These are phyloP conservation scores for Saccopteryx bilineata DNA, from an alignment of 2,113 vertebrate genomes.

Conservation along the genomic window DNA sequence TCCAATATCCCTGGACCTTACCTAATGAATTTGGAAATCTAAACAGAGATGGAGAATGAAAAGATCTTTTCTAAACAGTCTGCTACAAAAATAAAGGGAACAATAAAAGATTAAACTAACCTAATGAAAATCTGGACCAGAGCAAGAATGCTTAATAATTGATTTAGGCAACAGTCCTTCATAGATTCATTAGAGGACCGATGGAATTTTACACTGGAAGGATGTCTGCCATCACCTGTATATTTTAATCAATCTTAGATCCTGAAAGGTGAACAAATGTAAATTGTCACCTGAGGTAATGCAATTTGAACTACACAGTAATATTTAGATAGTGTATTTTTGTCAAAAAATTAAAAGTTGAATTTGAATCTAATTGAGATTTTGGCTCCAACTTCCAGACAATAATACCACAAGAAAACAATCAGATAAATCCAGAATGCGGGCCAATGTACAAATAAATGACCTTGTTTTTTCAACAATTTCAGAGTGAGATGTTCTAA, in stretches of 20 bases:
- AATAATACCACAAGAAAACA: not conserved
- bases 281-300: constrained; percentile 29
- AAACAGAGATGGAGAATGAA: not conserved
- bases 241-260: constrained; percentile 15
- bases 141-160: constrained; percentile 35
- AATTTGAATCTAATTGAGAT: constrained; percentile 36
- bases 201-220: not conserved
- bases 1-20: not conserved
- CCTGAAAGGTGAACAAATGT: not conserved
- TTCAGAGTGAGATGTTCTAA: constrained; percentile 28
- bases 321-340: constrained; percentile 52
- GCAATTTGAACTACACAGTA: constrained; percentile 6
- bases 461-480: not conserved
- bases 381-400: constrained; percentile 41
- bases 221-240: not conserved
- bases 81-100: constrained; percentile 21
- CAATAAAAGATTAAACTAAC: constrained; percentile 23
- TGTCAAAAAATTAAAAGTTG: not conserved
- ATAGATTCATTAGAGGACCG: not conserved
- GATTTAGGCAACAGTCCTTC: not conserved
- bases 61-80: constrained; percentile 46
- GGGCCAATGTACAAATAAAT: constrained; percentile 10
- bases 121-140: not conserved
- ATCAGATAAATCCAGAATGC: constrained; percentile 36
- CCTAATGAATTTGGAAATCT: constrained; percentile 19